These are phyloP conservation scores for Mus minutoides DNA, from an alignment of 2,797 vertebrate species.

Conservation along the genomic window DNA sequence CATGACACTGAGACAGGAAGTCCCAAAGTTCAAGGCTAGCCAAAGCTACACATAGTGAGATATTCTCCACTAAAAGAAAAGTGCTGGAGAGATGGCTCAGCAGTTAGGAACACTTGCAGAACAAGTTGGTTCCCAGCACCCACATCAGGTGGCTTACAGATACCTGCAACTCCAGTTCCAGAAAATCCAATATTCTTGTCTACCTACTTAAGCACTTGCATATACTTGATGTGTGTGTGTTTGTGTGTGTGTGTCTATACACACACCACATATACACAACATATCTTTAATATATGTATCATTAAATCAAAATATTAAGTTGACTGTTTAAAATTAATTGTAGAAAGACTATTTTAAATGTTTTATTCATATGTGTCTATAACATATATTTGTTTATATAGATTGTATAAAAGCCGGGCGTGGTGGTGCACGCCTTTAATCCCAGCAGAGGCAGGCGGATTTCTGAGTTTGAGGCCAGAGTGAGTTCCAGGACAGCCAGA, in stretches of 20 bases:
- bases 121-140: not conserved
- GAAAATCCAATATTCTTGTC: not conserved
- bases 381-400: not conserved
- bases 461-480: too few relatives aligned
- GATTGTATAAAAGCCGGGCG: too few relatives aligned
- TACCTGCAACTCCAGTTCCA: not conserved
- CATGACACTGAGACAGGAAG: not conserved
- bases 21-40: not conserved
- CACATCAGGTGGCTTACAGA: not conserved
- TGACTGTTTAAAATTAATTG: constrained; percentile 24
- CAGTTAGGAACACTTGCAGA: not conserved
- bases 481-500: too few relatives aligned
- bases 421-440: too few relatives aligned
- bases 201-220: not conserved
- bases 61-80: not conserved
- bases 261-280: not conserved
- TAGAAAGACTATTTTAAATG: constrained; percentile 22
- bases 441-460: too few relatives aligned
- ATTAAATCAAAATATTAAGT: constrained; percentile 1
- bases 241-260: not conserved
- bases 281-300: not conserved
- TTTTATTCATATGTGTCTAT: not conserved
- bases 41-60: not conserved
- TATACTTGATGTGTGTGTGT: not conserved
- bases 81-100: not conserved